Evolutionary conservation across 1,140 invertebrate genomes (phyloP), one percentile per base, ranked within the genome.

Genomic region (Drosophila carrolli): DNA sequence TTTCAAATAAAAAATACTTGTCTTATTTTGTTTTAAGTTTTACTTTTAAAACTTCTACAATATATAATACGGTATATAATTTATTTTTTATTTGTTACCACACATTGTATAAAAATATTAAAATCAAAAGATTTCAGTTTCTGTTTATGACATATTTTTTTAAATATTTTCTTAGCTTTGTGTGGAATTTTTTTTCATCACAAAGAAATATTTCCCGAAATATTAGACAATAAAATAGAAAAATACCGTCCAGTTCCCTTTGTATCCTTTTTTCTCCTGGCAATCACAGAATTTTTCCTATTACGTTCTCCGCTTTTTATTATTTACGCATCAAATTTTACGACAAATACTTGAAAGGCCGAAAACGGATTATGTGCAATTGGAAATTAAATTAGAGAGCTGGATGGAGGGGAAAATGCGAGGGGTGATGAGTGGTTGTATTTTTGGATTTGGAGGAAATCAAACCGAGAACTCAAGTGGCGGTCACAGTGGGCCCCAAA

Each of bases 331-430:
- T 83, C 83, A 88, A 88, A 80, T 82, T 86, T 88, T 80, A 88
- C 76, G 82, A 82, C 82, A 88, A 86, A 82, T 82, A 65, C 78
- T 75, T 50, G 83, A 73, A 73, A 50, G 59, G 55, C 60, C 59
- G 48, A 63, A 88, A 88, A 83, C 79, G 83, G 83, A 88, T 88
- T 88, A 88, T 83, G 83, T 88, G 76, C 83, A 88, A 88, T 88
- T 88, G 83, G 83, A 88, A 88, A 88, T 88, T 79, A 88, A 88
- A 79, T 86, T 86, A 88, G 78, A 76, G 65, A 37, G n/a, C 48
- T 50, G 47, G 59, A 40, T 37, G 60, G 38, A 55, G 53, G 70
- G 16, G 61, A 75, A 74, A 47, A 56, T 23, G 14, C 32, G 32
- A 2, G 27, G 32, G 37, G 51, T 51, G 59, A 58, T 55, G 71